These are phyloP conservation scores for Poeciliopsis turneri DNA, from an alignment of 2,797 vertebrate species.

Conservation along the genomic window DNA sequence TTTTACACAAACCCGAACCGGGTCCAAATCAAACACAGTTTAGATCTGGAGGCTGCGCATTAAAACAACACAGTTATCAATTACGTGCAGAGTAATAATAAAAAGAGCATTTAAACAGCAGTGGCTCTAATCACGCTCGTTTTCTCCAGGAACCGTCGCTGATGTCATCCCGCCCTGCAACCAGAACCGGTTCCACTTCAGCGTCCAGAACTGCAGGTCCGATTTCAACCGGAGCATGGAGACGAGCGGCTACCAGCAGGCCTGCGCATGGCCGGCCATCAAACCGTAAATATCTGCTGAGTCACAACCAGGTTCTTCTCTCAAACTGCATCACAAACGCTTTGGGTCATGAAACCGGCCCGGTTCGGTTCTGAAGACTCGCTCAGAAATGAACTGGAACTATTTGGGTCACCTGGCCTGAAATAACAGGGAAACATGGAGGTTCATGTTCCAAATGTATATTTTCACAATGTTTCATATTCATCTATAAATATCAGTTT, in stretches of 20 bases:
- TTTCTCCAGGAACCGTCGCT: slow-evolving; percentile 43
- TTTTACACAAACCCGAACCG: background rate
- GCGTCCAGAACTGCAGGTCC: slow-evolving; percentile 59
- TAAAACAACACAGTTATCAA: background rate
- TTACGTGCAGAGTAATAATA: background rate
- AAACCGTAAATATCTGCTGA: slow-evolving; percentile 65
- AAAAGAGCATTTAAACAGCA: background rate
- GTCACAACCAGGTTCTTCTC: slow-evolving; percentile 25
- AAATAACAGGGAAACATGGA: background rate
- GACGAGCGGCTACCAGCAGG: slow-evolving; percentile 45
- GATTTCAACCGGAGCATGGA: slow-evolving; percentile 71
- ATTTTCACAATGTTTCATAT: background rate
- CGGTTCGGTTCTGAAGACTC: background rate
- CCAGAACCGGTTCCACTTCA: slow-evolving; percentile 51
- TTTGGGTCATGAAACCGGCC: background rate
- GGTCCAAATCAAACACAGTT: background rate
- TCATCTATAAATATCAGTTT: background rate
- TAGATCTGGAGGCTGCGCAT: background rate
- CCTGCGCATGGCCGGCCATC: slow-evolving; percentile 73
- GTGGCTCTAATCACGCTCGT: background rate
- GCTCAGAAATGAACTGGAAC: background rate
- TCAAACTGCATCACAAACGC: background rate
- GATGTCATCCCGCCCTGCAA: slow-evolving; percentile 53
- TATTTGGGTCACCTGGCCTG: background rate
- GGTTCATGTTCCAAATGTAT: background rate